phyloP scores from a whole-genome alignment of 2,113 vertebrate species.

The Syrrhaptes paradoxus region DNA sequence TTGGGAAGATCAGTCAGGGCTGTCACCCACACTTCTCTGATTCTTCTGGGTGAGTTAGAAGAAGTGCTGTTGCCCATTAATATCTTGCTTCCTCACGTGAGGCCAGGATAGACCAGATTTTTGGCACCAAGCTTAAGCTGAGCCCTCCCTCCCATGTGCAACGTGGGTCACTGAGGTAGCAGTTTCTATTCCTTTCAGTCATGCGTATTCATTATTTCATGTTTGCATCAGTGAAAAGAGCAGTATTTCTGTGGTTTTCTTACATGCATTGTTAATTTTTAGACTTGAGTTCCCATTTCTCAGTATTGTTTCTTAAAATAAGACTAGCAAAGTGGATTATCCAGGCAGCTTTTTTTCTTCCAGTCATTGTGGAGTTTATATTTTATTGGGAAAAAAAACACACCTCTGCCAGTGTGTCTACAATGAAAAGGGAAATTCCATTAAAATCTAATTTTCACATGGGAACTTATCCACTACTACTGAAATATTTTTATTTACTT shows the following conservation, averaged over 20 bases:
- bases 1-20: background rate
- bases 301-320: conserved; percentile 8
- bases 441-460: background rate
- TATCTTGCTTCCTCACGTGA: background rate
- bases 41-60: background rate
- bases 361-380: background rate
- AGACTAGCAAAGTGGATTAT: background rate
- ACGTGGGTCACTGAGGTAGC: background rate
- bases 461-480: background rate
- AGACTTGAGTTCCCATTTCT: background rate
- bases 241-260: background rate
- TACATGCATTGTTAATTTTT: background rate
- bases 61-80: background rate
- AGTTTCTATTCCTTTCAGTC: background rate
- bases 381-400: background rate
- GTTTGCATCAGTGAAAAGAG: background rate
- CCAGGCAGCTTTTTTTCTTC: background rate
- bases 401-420: background rate
- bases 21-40: background rate
- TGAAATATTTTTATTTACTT: background rate
- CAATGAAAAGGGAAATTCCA: background rate
- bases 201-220: background rate
- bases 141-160: background rate
- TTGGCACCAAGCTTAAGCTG: background rate
- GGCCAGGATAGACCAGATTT: background rate